These are phyloP conservation scores for Coptodon bakossiorum DNA, from an alignment of 2,113 vertebrate species.

Conservation along the genomic window DNA sequence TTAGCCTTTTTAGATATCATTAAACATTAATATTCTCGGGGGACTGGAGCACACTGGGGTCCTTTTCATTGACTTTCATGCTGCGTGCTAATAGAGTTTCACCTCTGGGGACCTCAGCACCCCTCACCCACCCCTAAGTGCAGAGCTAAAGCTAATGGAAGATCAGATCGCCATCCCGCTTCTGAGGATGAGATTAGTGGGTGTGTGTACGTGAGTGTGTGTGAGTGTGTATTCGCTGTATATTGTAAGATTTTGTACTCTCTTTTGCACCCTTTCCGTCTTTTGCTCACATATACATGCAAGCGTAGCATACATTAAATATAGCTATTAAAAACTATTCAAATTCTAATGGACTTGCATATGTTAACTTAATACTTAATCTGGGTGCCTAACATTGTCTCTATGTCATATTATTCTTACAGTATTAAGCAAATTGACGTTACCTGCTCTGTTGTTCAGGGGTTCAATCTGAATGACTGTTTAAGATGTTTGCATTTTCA, in stretches of 20 bases:
- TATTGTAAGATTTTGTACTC: slow-evolving; percentile 2
- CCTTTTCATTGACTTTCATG: slow-evolving; percentile 63
- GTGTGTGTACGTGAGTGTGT: background rate
- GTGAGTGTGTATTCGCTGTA: background rate
- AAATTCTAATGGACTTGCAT: background rate
- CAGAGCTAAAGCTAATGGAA: background rate
- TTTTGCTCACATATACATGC: background rate
- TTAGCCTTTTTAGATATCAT: slow-evolving; percentile 71
- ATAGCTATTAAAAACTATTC: background rate
- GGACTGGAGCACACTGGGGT: slow-evolving; percentile 51
- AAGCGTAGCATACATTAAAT: background rate
- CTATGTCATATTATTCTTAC: background rate
- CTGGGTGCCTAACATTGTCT: background rate
- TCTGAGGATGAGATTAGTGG: slow-evolving; percentile 52
- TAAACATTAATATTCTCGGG: slow-evolving; percentile 70
- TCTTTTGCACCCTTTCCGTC: background rate
- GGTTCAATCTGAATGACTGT: background rate
- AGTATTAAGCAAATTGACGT: background rate
- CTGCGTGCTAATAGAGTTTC: slow-evolving; percentile 64
- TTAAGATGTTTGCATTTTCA: background rate
- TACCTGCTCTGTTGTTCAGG: background rate
- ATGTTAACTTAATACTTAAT: background rate
- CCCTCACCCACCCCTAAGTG: background rate
- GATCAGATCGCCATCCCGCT: slow-evolving; percentile 31
- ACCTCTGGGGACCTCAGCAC: slow-evolving; percentile 48